phyloP scores from a whole-genome alignment of 2,113 vertebrate genomes.

The Corapipo altera region DNA sequence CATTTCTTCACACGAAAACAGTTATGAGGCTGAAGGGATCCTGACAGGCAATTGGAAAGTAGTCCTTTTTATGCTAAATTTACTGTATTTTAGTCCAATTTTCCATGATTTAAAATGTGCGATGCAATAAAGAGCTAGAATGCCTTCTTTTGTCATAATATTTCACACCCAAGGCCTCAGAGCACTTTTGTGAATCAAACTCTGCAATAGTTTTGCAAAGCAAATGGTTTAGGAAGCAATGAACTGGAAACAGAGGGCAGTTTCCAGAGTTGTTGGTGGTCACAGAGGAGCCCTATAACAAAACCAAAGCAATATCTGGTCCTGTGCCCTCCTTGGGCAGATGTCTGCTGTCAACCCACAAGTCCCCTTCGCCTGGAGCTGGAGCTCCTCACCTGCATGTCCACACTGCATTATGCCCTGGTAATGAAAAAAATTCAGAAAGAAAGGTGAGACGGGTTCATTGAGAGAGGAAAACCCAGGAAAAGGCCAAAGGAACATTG shows the following conservation, averaged over 20 bases:
- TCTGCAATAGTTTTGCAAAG: neutral
- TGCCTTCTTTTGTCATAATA: constrained; percentile 2
- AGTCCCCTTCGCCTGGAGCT: neutral
- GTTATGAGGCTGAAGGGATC: constrained; percentile 27
- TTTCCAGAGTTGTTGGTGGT: neutral
- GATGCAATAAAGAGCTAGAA: constrained; percentile 29
- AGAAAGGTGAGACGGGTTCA: neutral
- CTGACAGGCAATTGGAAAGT: constrained; percentile 45
- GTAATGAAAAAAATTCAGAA: rapidly evolving
- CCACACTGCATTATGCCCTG: rapidly evolving
- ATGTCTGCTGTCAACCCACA: neutral
- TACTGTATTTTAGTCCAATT: constrained; percentile 43
- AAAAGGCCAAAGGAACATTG: neutral
- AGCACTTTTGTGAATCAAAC: constrained; percentile 33
- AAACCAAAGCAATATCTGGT: neutral
- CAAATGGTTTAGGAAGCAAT: neutral
- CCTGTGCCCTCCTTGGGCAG: neutral
- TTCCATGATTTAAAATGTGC: constrained; percentile 56
- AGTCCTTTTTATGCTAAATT: constrained; percentile 37
- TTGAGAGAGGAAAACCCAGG: rapidly evolving
- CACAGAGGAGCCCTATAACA: neutral
- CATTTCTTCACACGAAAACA: constrained; percentile 35
- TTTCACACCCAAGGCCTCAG: constrained; percentile 45
- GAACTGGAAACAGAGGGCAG: neutral
- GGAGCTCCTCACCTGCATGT: neutral